Base-by-base conservation (phyloP, 2,797 vertebrate species). In the Stomatorhinus walkeri region DNA sequence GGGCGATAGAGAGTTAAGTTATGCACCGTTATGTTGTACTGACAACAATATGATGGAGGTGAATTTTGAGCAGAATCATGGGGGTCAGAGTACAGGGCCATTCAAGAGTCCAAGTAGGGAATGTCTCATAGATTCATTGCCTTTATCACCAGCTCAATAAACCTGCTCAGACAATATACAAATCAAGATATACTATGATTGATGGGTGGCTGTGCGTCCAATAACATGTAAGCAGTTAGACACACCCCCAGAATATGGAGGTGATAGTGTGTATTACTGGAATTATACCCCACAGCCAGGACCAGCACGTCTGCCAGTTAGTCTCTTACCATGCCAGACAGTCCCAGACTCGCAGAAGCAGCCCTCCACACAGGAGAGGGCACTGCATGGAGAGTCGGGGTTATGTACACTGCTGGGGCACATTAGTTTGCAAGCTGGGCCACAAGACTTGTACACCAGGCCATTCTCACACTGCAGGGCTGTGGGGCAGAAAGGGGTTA, bases 401-500 rank as follows among this genome's bases (percentile, higher is more conserved):
- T 92, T 94, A 12, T 90, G 92, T 48, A 90, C 91, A 0, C 91
- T 90, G 28, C 91, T 90, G 8, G 92, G 94, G 93, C 97, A 98
- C 19, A 94, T 95, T 0, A 88, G 91, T 1, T 96, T 93, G 85
- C 97, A 98, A 0, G 94, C 91, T 0, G 97, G 95, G 5, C 97
- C 97, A 3, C 97, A 98, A 61, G 97, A 94, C 16, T 95, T 93
- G 1, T 98, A 98, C 40, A 96, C 94, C 91, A 96, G 94, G 0
- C 97, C 97, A 0, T 95, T 90, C 0, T 97, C 97, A 91, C 98
- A 98, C 94, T 98, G 98, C 91, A 98, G 90, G 4, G 98, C 97
- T 98, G 93, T 3, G 84, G 1, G 1, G 28, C 61, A 32, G 56
- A 24, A 12, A 10, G 72, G 16, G n/a, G 16, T 36, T 36, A 79